These are phyloP conservation scores for Caloenas nicobarica DNA, from an alignment of 2,113 vertebrate genomes.

Conservation along the genomic window DNA sequence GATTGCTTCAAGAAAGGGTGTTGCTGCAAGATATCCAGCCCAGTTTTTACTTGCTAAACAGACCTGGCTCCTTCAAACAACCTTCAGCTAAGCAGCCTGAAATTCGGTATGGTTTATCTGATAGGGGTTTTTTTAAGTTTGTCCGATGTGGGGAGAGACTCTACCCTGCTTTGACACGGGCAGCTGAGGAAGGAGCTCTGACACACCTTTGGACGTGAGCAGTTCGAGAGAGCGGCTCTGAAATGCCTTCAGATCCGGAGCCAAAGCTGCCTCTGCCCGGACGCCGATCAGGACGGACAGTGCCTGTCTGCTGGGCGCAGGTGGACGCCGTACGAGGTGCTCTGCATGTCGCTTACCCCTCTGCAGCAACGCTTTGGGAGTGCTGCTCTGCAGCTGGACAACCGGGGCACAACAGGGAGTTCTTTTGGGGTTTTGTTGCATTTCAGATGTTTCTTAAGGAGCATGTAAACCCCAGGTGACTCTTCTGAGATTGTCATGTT, in stretches of 20 bases:
- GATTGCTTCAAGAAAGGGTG: neutral
- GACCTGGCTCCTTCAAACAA: constrained; percentile 5
- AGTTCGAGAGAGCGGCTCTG: neutral
- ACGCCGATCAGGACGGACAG: neutral
- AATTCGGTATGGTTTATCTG: constrained; percentile 2
- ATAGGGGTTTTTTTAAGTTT: neutral
- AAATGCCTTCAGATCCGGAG: neutral
- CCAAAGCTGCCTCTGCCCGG: neutral
- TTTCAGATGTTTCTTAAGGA: neutral
- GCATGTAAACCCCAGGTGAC: neutral
- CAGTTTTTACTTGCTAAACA: neutral
- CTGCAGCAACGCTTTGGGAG: neutral
- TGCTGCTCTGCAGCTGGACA: neutral
- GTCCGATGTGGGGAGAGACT: neutral
- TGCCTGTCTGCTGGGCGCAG: too few species aligned
- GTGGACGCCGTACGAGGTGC: neutral
- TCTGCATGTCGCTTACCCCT: neutral
- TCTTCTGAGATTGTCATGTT: neutral
- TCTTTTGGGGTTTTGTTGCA: constrained; percentile 2
- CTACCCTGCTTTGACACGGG: neutral
- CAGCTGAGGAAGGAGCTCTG: neutral
- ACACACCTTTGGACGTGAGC: neutral
- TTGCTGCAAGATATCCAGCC: neutral
- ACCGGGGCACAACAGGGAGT: neutral
- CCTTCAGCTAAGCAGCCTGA: neutral